These are phyloP conservation scores for Craseonycteris thonglongyai DNA, from an alignment of 2,113 vertebrate genomes.

Conservation along the genomic window DNA sequence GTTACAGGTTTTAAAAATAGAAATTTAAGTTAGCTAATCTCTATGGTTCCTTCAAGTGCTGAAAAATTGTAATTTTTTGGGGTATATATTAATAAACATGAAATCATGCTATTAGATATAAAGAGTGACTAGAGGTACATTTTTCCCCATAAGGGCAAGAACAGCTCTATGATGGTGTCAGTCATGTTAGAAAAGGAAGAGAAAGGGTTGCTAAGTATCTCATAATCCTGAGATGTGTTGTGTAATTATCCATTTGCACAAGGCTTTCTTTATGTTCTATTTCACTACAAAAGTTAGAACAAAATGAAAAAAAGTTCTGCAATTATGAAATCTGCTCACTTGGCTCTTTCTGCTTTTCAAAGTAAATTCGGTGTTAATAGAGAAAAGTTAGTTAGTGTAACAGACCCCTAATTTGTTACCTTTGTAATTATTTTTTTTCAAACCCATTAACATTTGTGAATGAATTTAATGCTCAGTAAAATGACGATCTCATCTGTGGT, in stretches of 20 bases:
- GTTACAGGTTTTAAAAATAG: conserved; percentile 38
- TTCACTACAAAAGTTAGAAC: conserved; percentile 60
- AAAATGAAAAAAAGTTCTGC: conserved; percentile 49
- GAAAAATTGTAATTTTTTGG: conserved; percentile 35
- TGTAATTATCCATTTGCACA: conserved; percentile 54
- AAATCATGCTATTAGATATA: conserved; percentile 25
- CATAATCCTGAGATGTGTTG: conserved; percentile 41
- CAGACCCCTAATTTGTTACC: conserved; percentile 50
- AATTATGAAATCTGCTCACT: conserved; percentile 69
- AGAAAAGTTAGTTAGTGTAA: conserved; percentile 63
- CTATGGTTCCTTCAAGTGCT: not conserved
- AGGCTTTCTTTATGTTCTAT: conserved; percentile 45
- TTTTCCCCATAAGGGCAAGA: not conserved
- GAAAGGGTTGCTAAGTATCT: conserved; percentile 45
- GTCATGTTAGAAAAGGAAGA: conserved; percentile 51
- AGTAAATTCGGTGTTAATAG: conserved; percentile 68
- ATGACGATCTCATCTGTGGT: not conserved
- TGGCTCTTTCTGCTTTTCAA: conserved; percentile 61
- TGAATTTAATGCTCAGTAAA: conserved; percentile 70
- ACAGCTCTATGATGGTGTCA: not conserved
- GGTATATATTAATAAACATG: conserved; percentile 56
- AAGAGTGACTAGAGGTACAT: conserved; percentile 42
- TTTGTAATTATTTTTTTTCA: conserved; percentile 59
- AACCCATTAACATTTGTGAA: conserved; percentile 64
- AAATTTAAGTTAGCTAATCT: conserved; percentile 49